phyloP scores from a whole-genome alignment of 2,888 invertebrate genomes.

The Himalopsyche anomala region DNA sequence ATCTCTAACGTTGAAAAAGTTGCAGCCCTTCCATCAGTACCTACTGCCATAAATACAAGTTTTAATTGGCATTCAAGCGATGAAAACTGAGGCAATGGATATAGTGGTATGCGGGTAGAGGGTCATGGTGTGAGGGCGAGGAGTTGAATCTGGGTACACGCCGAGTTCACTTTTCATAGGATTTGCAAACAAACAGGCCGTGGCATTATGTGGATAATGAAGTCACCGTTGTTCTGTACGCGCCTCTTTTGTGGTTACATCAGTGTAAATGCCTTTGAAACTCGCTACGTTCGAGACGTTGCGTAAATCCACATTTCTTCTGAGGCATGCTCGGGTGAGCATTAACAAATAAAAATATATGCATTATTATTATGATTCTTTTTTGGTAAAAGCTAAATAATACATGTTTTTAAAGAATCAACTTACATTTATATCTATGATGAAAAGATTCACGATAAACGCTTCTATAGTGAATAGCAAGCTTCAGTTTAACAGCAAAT shows the following conservation, averaged over 20 bases:
- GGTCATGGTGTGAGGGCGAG: slow-evolving; percentile 20
- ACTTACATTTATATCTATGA: too few species aligned
- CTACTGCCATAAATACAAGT: slow-evolving; percentile 56
- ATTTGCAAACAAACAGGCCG: slow-evolving; percentile 60
- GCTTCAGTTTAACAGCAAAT: too few species aligned
- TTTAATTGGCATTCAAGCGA: slow-evolving; percentile 62
- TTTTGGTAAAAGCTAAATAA: too few species aligned
- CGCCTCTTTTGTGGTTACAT: slow-evolving; percentile 56
- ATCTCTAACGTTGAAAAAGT: slow-evolving; percentile 47
- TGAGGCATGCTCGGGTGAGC: slow-evolving; percentile 1
- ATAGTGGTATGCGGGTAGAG: slow-evolving; percentile 29
- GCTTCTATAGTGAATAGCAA: too few species aligned
- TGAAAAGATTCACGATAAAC: too few species aligned
- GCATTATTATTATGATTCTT: neutral
- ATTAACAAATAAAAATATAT: slow-evolving; percentile 10
- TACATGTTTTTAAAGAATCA: too few species aligned
- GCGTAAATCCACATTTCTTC: slow-evolving; percentile 53
- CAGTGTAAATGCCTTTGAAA: slow-evolving; percentile 56
- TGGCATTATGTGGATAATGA: slow-evolving; percentile 62
- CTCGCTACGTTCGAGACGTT: slow-evolving; percentile 48
- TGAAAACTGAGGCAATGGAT: slow-evolving; percentile 49
- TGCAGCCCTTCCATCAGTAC: slow-evolving; percentile 43
- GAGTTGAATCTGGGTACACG: slow-evolving; percentile 58
- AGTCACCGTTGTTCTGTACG: slow-evolving; percentile 55
- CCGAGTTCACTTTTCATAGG: slow-evolving; percentile 62